Percentiles rank a stretch among this genome's conserved stretches.
These are phyloP conservation scores for Cryptotis parvus DNA, from an alignment of 2,113 vertebrate species.

Conservation along the genomic window DNA sequence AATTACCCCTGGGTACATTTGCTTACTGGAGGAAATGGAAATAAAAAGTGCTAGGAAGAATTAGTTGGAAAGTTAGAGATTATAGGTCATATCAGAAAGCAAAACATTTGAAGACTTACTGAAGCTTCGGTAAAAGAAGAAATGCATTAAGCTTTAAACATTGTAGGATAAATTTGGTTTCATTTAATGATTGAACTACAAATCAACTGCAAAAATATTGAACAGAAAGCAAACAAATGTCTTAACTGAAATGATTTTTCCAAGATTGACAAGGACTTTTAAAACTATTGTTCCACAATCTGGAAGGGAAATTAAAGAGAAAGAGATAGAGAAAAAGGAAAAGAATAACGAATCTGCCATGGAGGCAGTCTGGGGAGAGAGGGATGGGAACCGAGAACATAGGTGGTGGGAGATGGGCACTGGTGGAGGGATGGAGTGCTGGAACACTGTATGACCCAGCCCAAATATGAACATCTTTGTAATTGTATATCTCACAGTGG, in stretches of 20 bases:
- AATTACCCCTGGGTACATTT: slow-evolving; percentile 62
- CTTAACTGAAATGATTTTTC: neutral
- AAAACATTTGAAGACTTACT: neutral
- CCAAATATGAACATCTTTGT: no score
- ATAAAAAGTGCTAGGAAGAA: slow-evolving; percentile 44
- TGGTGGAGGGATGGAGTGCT: no score
- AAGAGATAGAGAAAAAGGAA: no score
- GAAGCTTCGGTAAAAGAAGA: slow-evolving; percentile 24
- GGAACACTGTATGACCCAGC: no score
- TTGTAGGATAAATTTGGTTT: neutral
- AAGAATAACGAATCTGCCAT: no score
- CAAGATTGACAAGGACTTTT: neutral
- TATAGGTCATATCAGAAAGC: neutral
- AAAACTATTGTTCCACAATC: no score
- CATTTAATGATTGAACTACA: neutral
- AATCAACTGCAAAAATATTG: neutral
- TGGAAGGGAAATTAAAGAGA: no score
- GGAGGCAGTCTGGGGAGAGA: no score
- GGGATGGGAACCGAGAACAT: no score
- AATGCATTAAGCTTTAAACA: neutral
- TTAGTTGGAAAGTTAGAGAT: slow-evolving; percentile 2
- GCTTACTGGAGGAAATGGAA: slow-evolving; percentile 51
- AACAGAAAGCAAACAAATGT: neutral
- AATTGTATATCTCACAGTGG: no score
- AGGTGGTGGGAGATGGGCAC: no score